Evolutionary conservation across 2,113 vertebrate species (phyloP), one percentile per base, ranked within the genome.

Genomic region (Dicerorhinus sumatrensis): DNA sequence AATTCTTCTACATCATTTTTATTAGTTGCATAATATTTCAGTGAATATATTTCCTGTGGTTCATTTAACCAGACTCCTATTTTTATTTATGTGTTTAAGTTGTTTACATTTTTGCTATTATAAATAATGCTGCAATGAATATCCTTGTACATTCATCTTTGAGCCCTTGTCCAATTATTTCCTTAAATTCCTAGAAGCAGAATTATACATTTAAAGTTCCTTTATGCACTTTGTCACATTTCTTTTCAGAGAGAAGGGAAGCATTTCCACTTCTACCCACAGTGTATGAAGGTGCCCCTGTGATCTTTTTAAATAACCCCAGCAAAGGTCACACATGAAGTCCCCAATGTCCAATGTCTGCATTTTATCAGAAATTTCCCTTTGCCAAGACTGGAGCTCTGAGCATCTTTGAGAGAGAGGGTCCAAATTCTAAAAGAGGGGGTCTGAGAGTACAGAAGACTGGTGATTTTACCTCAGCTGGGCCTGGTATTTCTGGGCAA

Each of bases 11-110:
- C 20, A 87, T 87, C 48, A 42, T 93, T 96, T 97, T 96, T 96
- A 92, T 94, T 83, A 70, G 84, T 87, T 91, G 62, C 27, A 36
- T 96, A 93, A 91, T 96, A 90, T 93, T 96, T 91, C 81, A 72
- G 69, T 46, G 12, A 92, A 12, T 23, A 4, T 51, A 76, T 96
- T 81, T 84, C 12, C 80, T 89, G 72, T 92, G 85, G 42, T 62
- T 93, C 46, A 89, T 88, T 94, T 89, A 95, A 80, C 27, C 54
- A 96, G 86, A 94, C 29, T 58, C 18, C 6, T 91, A 5, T 65
- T 94, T 91, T 85, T 86, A 82, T 88, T 93, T 20, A 18, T 33
- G 60, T 20, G 79, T 94, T 95, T 90, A 92, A 79, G 25, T 94
- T 89, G 46, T 80, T 96, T 91, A 62, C 31, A 56, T 65, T 75